Evolutionary conservation across 1,140 invertebrate genomes (phyloP).

Genomic region (Myzus persicae): DNA sequence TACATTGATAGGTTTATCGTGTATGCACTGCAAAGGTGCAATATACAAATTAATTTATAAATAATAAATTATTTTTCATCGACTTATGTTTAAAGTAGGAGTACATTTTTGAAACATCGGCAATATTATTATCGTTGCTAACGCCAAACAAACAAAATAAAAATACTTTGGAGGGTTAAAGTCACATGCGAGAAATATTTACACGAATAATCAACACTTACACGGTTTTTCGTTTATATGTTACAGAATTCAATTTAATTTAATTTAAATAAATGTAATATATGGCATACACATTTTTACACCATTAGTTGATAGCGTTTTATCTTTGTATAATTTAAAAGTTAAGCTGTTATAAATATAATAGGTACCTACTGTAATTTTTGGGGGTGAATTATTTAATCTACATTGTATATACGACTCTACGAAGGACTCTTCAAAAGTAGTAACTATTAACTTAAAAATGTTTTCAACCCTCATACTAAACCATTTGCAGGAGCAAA

Average conservation of each 20-base stretch:
- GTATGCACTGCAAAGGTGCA: neutral
- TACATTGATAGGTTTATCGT: neutral
- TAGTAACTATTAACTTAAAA: neutral
- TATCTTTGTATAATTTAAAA: neutral
- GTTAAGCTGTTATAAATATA: neutral
- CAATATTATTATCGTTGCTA: neutral
- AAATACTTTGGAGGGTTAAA: neutral
- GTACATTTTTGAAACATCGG: neutral
- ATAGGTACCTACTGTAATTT: neutral
- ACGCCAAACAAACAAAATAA: neutral
- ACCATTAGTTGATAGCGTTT: neutral
- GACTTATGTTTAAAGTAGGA: neutral
- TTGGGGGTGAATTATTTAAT: neutral
- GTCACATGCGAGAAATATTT: neutral
- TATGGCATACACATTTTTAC: neutral
- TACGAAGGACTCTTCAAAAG: neutral
- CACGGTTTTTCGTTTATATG: neutral
- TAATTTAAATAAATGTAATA: neutral
- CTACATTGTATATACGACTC: neutral
- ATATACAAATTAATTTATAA: neutral
- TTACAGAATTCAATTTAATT: neutral
- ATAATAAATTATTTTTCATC: neutral
- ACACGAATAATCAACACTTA: neutral
- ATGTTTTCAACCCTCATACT: neutral
- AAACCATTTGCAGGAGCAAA: neutral